Evolutionary conservation across 2,888 invertebrate species (phyloP).

Genomic region (Drosophila barbarae): DNA sequence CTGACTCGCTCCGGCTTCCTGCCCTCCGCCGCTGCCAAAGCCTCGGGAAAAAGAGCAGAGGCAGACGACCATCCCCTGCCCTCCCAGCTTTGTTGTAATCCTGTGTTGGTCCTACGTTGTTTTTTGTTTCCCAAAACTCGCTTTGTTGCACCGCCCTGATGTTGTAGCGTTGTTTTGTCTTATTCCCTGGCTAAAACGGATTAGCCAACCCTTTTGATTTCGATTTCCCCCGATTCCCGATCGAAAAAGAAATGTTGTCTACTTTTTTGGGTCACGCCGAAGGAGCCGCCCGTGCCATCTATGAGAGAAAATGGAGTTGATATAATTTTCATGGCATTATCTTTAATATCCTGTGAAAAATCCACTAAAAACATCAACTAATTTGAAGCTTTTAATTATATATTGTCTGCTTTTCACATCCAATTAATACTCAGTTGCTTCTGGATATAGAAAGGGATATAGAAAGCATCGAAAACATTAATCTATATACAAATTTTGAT

Average conservation of each 20-base stretch:
- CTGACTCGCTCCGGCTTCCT: constrained; percentile 3
- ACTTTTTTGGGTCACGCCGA: constrained; percentile 12
- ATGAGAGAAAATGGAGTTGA: too few species aligned
- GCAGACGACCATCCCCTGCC: constrained; percentile 7
- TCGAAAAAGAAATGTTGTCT: constrained; percentile 5
- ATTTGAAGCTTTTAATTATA: neutral
- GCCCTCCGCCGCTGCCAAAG: neutral
- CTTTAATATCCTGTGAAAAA: too few species aligned
- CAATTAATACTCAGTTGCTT: too few species aligned
- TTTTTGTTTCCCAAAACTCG: constrained; percentile 45
- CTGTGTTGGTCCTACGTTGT: constrained; percentile 54
- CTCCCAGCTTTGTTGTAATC: constrained; percentile 50
- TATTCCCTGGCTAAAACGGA: constrained; percentile 32
- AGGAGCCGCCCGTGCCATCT: too few species aligned
- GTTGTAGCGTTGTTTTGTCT: constrained; percentile 23
- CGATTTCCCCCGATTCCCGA: neutral
- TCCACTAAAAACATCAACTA: too few species aligned
- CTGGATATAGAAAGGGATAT: too few species aligned
- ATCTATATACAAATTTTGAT: neutral
- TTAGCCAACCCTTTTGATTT: constrained; percentile 30
- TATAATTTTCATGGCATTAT: too few species aligned
- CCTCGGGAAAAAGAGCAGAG: constrained; percentile 13
- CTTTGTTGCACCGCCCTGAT: constrained; percentile 54
- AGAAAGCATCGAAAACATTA: too few species aligned
- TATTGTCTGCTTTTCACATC: too few species aligned